These are phyloP conservation scores for Sciurus carolinensis DNA, from an alignment of 2,797 vertebrate species.

Conservation along the genomic window DNA sequence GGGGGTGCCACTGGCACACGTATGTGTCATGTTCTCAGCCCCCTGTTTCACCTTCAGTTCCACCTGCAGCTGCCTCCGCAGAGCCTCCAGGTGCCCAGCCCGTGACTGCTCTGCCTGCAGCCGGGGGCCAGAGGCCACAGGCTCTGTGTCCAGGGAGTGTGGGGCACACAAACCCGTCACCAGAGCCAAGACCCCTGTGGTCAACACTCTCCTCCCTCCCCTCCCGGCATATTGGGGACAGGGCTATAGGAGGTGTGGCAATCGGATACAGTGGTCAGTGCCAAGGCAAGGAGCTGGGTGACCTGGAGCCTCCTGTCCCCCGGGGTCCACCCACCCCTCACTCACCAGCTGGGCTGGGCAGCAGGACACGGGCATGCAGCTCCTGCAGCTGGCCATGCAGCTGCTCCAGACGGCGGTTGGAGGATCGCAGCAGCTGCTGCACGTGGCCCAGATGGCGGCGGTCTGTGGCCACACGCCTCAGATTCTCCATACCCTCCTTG, in stretches of 20 bases:
- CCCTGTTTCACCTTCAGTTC: conserved; percentile 98
- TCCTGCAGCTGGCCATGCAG: conserved; percentile 94
- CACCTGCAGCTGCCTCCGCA: conserved; percentile 96
- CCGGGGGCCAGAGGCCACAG: conserved; percentile 89
- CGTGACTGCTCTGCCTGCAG: conserved; percentile 91
- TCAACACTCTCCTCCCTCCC: neutral
- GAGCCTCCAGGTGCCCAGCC: conserved; percentile 90
- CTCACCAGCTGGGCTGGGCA: conserved; percentile 87
- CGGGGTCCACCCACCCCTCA: neutral
- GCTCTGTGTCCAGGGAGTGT: neutral
- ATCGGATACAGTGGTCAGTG: neutral
- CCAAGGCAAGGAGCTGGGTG: neutral
- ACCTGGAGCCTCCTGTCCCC: fast-evolving
- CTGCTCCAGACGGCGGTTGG: conserved; percentile 94
- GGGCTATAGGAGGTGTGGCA: neutral
- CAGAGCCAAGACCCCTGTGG: fast-evolving
- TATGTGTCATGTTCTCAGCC: conserved; percentile 97
- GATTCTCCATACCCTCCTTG: conserved; percentile 96
- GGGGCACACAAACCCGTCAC: neutral
- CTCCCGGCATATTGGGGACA: neutral
- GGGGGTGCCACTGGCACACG: conserved; percentile 91
- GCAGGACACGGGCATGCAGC: conserved; percentile 93
- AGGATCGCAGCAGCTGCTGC: conserved; percentile 94
- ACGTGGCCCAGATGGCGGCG: conserved; percentile 94
- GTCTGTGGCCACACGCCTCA: conserved; percentile 94